These are phyloP conservation scores for Elaphurus davidianus DNA, from an alignment of 2,113 vertebrate genomes.

Conservation along the genomic window DNA sequence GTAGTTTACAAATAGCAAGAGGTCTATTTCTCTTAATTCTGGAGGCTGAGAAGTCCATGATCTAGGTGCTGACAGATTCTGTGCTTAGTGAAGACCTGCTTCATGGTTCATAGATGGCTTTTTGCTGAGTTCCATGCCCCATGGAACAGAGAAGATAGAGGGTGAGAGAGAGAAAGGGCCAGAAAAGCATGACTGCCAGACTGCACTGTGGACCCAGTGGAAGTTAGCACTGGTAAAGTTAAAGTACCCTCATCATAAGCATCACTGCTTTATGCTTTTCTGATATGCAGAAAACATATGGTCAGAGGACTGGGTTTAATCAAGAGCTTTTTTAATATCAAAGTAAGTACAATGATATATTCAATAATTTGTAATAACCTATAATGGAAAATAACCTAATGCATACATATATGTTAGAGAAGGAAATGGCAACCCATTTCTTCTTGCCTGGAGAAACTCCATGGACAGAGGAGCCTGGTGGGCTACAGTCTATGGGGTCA, in stretches of 20 bases:
- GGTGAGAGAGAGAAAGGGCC: background rate
- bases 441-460: background rate
- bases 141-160: background rate
- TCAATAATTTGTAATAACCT: background rate
- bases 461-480: background rate
- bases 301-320: background rate
- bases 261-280: background rate
- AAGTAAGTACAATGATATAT: background rate
- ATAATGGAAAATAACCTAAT: background rate
- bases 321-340: background rate
- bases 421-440: background rate
- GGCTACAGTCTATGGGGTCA: background rate
- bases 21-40: background rate
- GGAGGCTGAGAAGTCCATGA: background rate
- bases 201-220: no score
- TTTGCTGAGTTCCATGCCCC: background rate
- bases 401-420: background rate
- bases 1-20: background rate
- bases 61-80: background rate
- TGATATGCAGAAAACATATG: background rate
- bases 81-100: background rate
- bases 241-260: background rate
- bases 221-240: background rate
- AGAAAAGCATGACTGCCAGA: background rate
- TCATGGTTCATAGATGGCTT: background rate